Base-by-base conservation (phyloP, 2,797 vertebrate genomes). In the Ispidina lecontei region DNA sequence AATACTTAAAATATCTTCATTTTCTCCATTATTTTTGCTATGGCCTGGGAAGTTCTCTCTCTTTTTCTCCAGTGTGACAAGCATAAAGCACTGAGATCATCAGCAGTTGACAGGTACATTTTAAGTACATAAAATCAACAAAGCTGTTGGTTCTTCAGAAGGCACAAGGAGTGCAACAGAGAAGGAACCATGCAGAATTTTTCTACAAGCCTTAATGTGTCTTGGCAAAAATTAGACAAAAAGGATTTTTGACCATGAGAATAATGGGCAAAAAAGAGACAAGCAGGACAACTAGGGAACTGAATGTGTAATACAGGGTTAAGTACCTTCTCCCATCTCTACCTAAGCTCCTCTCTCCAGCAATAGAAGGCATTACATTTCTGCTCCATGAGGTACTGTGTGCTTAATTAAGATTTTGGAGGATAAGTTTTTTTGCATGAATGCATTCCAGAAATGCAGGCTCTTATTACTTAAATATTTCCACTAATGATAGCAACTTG, bases 391-490 rank as follows among this genome's bases (percentile, higher is more conserved):
- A 84, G 55, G 78, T 89, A 78, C 51, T 60, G 20, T 63, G 69
- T 51, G 37, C 75, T 91, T 94, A 95, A 95, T 94, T 94, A 94
- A 91, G 84, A 94, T 93, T 91, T 90, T 83, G 68, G 59, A 94
- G 55, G 84, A 83, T 75, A 87, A 69, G 28, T 89, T 95, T 91
- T 91, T 94, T 91, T 89, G 72, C 91, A 91, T 94, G 91, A 94
- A 90, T 67, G 65, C 91, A 80, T 90, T 90, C 65, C 73, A 94
- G 84, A 89, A 94, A 83, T 60, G 67, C 82, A 94, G 78, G 59
- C 69, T 76, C 58, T 77, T 90, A 91, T 89, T 91, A 91, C 83
- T 93, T 94, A 94, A 94, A 94, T 89, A 93, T 90, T 96, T 83
- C 84, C 56, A 87, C 63, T 90, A 87, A 89, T 83, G 52, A 60